phyloP scores from a whole-genome alignment of 92 coral and sea anemone species.

The Porites evermanni region DNA sequence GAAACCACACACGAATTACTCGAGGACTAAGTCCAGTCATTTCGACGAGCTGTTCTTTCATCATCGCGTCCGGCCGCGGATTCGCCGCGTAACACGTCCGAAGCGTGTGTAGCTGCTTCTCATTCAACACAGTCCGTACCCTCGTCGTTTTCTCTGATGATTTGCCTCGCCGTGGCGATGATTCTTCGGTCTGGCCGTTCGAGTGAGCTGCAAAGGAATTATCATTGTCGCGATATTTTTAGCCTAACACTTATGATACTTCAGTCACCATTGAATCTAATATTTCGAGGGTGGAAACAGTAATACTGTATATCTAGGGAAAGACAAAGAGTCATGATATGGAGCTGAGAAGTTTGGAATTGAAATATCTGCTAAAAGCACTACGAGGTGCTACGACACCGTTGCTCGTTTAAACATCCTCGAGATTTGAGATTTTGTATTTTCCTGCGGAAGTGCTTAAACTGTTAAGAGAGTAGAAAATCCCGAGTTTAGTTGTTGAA shows the following conservation, averaged over 20 bases:
- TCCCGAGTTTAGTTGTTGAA: neutral
- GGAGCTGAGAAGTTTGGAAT: conserved; percentile 19
- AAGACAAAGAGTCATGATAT: conserved; percentile 23
- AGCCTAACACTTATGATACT: conserved; percentile 19
- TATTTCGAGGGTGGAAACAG: conserved; percentile 48
- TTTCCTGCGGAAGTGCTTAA: conserved; percentile 41
- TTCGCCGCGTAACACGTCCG: conserved; percentile 97
- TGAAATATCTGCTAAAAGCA: conserved; percentile 20
- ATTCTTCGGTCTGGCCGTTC: conserved; percentile 71
- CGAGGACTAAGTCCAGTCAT: conserved; percentile 99
- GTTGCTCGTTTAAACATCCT: conserved; percentile 42
- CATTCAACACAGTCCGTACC: conserved; percentile 95
- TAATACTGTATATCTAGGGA: conserved; percentile 21
- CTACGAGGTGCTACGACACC: neutral
- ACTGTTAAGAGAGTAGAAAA: neutral
- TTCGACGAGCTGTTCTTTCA: conserved; percentile 99
- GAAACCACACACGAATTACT: conserved; percentile 99
- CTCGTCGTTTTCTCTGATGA: conserved; percentile 82
- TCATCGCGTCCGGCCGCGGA: conserved; percentile 99
- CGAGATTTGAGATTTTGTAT: conserved; percentile 26
- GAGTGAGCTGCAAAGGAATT: conserved; percentile 72
- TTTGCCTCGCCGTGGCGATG: conserved; percentile 53
- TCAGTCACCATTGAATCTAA: conserved; percentile 28
- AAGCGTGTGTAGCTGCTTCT: conserved; percentile 95
- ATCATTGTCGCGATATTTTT: conserved; percentile 11